phyloP scores from a whole-genome alignment of 1,140 invertebrate species.

The Drosophila orosa region DNA sequence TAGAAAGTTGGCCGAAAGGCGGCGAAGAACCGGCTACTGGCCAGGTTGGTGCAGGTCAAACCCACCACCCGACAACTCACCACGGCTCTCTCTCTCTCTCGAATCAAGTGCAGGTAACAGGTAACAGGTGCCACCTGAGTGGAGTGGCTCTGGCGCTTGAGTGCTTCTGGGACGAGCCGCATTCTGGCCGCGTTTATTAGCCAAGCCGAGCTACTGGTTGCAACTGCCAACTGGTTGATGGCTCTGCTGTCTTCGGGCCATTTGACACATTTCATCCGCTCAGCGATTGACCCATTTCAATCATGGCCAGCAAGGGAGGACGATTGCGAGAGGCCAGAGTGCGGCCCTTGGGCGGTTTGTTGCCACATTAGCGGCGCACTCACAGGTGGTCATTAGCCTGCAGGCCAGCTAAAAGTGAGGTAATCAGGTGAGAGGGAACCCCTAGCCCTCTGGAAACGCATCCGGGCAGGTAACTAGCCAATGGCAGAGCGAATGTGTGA shows the following conservation, averaged over 20 bases:
- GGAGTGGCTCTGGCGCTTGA: conserved; percentile 30
- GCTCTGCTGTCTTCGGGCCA: conserved; percentile 57
- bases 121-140: conserved; percentile 47
- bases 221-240: conserved; percentile 34
- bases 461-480: conserved; percentile 23
- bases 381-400: conserved; percentile 43
- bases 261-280: conserved; percentile 76
- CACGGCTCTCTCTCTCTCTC: conserved; percentile 13
- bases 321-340: conserved; percentile 12
- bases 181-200: conserved; percentile 45
- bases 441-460: conserved; percentile 7
- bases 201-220: conserved; percentile 52
- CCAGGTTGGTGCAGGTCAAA: conserved; percentile 77
- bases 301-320: conserved; percentile 22
- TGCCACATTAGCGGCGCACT: conserved; percentile 60
- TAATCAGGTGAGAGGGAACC: conserved; percentile 4
- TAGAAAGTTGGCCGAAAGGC: conserved; percentile 68
- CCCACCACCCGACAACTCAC: conserved; percentile 61
- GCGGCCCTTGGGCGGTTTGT: conserved; percentile 45
- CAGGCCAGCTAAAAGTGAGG: conserved; percentile 34
- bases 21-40: conserved; percentile 32
- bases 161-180: conserved; percentile 39
- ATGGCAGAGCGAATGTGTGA: conserved; percentile 11
- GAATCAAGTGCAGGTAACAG: conserved; percentile 29
- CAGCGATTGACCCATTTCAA: conserved; percentile 72